phyloP scores from a whole-genome alignment of 1,140 invertebrate genomes.

The Streblospio benedicti region DNA sequence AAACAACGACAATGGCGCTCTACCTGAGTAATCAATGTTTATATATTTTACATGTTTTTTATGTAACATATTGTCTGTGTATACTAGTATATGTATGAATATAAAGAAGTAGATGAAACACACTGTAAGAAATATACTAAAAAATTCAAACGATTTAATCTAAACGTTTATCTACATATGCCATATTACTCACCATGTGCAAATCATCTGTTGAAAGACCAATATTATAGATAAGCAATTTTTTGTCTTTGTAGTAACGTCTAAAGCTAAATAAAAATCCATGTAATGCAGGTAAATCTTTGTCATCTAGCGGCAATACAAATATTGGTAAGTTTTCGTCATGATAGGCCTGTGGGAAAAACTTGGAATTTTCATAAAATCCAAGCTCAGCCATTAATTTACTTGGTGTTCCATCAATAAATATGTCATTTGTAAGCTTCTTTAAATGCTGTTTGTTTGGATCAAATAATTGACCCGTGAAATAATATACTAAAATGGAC shows the following conservation, averaged over 20 bases:
- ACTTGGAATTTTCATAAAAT: not conserved
- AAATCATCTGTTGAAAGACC: not conserved
- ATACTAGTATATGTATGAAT: too few species aligned
- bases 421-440: too few species aligned
- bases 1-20: not conserved
- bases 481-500: too few species aligned
- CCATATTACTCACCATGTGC: not conserved
- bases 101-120: too few species aligned
- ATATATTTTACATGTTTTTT: too few species aligned
- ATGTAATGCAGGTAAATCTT: not conserved
- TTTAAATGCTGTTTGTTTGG: too few species aligned
- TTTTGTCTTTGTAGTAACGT: not conserved
- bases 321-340: not conserved
- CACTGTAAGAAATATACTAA: not conserved
- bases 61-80: too few species aligned
- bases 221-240: slow-evolving; percentile 1
- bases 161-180: not conserved
- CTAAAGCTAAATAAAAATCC: not conserved
- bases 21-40: not conserved
- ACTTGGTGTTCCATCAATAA: too few species aligned
- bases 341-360: not conserved
- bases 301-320: not conserved
- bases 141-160: not conserved
- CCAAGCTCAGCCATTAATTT: too few species aligned
- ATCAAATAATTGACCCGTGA: too few species aligned